A percentile compares a stretch with the other conserved stretches of the same genome.
Evolutionary conservation across 2,888 invertebrate species (phyloP).

Genomic region (Oxystoma pomonae): DNA sequence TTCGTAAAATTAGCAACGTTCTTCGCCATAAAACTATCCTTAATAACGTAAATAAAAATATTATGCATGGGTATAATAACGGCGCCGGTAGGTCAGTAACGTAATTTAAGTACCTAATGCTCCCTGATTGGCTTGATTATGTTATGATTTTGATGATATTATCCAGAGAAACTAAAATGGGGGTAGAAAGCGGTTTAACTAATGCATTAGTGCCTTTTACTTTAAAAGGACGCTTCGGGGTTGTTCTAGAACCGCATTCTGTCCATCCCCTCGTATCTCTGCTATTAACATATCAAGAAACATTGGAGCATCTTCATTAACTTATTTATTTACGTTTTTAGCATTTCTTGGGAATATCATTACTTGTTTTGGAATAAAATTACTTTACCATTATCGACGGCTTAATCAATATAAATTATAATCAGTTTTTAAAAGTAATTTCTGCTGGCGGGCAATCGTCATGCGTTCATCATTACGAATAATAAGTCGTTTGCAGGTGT

Average conservation of each 20-base stretch:
- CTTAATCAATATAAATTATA: neutral
- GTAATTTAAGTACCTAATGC: neutral
- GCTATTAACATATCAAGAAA: too few species aligned
- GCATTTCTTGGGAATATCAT: too few species aligned
- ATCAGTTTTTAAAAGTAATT: neutral
- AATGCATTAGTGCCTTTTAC: too few species aligned
- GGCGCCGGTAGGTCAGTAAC: neutral
- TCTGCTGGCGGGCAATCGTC: neutral
- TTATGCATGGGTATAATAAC: neutral
- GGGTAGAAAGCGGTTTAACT: too few species aligned
- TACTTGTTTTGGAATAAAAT: too few species aligned
- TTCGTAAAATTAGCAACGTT: neutral
- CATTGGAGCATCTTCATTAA: too few species aligned
- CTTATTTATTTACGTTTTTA: too few species aligned
- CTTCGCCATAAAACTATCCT: neutral
- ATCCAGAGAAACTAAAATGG: too few species aligned
- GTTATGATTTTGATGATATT: neutral
- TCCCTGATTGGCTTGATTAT: neutral
- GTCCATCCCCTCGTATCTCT: too few species aligned
- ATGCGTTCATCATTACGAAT: neutral
- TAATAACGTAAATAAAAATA: neutral
- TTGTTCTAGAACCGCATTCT: too few species aligned
- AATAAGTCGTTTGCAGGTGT: neutral
- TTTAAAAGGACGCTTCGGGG: too few species aligned
- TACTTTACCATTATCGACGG: too few species aligned